phyloP scores from a whole-genome alignment of 2,888 invertebrate genomes.

The Cotesia congregata region DNA sequence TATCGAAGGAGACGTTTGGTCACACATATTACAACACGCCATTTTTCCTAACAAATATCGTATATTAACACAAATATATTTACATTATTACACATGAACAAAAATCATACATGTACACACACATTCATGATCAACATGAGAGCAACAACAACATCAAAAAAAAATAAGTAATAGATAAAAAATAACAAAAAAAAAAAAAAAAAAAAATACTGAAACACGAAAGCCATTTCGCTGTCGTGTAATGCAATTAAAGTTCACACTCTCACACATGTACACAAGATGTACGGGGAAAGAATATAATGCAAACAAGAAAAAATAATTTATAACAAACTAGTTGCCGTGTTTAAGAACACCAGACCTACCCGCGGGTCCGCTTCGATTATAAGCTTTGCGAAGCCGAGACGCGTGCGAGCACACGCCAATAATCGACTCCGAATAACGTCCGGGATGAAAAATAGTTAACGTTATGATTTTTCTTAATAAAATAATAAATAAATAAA shows the following conservation, averaged over 20 bases:
- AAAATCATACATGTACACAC: conserved; percentile 39
- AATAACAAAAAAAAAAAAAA: background rate
- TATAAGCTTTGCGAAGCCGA: conserved; percentile 55
- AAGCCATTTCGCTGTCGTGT: conserved; percentile 63
- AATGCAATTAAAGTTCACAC: conserved; percentile 57
- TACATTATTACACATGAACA: conserved; percentile 33
- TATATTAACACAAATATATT: conserved; percentile 31
- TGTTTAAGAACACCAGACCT: conserved; percentile 65
- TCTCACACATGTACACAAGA: conserved; percentile 50
- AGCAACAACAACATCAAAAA: conserved; percentile 51
- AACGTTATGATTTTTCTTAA: conserved; percentile 8
- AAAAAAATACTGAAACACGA: conserved; percentile 56
- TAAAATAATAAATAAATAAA: conserved; percentile 21
- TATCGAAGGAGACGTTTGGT: conserved; percentile 68
- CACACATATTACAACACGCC: conserved; percentile 56
- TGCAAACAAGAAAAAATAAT: conserved; percentile 49
- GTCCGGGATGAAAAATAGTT: conserved; percentile 18
- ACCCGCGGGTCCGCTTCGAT: conserved; percentile 71
- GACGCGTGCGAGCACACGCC: conserved; percentile 44
- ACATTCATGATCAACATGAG: conserved; percentile 40
- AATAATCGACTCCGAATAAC: conserved; percentile 28
- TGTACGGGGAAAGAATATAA: conserved; percentile 53
- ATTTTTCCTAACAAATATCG: conserved; percentile 48
- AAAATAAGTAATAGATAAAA: conserved; percentile 52
- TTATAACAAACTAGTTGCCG: conserved; percentile 53